Evolutionary conservation across 2,888 invertebrate species (phyloP).

Genomic region (Agrotis puta): DNA sequence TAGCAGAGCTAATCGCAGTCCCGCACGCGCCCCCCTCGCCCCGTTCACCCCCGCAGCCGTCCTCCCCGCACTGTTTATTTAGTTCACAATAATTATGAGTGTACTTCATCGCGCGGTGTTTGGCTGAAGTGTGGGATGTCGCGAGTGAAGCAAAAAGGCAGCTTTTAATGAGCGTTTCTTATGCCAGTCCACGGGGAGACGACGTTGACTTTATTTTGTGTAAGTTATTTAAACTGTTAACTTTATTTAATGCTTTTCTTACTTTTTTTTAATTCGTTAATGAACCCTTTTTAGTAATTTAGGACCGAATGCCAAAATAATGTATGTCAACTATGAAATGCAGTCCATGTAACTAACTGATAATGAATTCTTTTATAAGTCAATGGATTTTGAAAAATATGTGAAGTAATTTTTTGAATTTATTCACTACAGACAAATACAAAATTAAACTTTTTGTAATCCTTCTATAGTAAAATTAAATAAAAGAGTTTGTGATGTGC

Average conservation of each 20-base stretch:
- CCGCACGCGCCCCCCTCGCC: slow-evolving; percentile 34
- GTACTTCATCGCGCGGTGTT: slow-evolving; percentile 20
- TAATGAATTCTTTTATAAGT: too few species aligned
- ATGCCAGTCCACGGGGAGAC: slow-evolving; percentile 31
- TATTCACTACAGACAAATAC: neutral
- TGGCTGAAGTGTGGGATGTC: neutral
- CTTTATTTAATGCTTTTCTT: slow-evolving; percentile 4
- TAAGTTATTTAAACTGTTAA: slow-evolving; percentile 5
- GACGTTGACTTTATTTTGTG: neutral
- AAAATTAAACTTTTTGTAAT: neutral
- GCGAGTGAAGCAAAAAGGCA: slow-evolving; percentile 10
- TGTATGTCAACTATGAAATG: neutral
- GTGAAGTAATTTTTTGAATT: too few species aligned
- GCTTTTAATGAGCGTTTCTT: slow-evolving; percentile 35
- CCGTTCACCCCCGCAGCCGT: neutral
- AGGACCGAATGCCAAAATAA: neutral
- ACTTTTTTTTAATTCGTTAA: neutral
- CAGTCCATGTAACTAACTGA: too few species aligned
- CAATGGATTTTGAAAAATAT: too few species aligned
- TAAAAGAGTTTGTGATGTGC: neutral
- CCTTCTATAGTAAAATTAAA: neutral
- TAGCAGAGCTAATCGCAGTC: slow-evolving; percentile 62
- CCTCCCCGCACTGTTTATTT: slow-evolving; percentile 32
- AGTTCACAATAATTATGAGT: slow-evolving; percentile 35
- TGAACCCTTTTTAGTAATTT: neutral